Evolutionary conservation across 2,113 vertebrate genomes (phyloP).

Genomic region (Dolichotis patagonum): DNA sequence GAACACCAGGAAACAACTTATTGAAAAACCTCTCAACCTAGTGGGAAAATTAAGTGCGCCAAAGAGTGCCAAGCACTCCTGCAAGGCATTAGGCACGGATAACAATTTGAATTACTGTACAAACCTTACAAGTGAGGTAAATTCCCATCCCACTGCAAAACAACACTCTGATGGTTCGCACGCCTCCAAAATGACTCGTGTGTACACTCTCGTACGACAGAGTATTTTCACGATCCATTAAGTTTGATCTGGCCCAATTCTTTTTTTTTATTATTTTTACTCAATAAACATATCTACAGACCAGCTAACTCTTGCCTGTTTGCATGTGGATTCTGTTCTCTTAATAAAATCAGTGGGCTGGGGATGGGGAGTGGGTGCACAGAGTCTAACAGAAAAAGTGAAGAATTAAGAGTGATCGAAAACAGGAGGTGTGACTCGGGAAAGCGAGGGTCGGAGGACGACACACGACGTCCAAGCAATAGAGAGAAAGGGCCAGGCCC

Average conservation of each 20-base stretch:
- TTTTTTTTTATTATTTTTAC: neutral
- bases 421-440: neutral
- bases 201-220: neutral
- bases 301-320: neutral
- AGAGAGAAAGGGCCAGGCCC: neutral
- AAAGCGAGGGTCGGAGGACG: neutral
- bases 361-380: neutral
- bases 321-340: fast-evolving
- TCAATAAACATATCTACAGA: neutral
- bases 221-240: neutral
- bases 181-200: neutral
- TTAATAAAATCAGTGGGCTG: neutral
- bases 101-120: constrained; percentile 38
- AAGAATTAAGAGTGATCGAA: neutral
- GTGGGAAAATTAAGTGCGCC: neutral
- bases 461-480: neutral
- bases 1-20: neutral
- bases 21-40: neutral
- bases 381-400: neutral
- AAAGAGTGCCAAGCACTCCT: constrained; percentile 33
- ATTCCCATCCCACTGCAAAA: neutral
- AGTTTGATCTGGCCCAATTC: neutral
- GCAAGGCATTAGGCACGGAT: constrained; percentile 35
- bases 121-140: constrained; percentile 19
- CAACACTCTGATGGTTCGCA: neutral